A percentile compares a stretch with the other conserved stretches of the same genome.
phyloP scores from a whole-genome alignment of 1,140 invertebrate genomes.

The Cydia strobilella region DNA sequence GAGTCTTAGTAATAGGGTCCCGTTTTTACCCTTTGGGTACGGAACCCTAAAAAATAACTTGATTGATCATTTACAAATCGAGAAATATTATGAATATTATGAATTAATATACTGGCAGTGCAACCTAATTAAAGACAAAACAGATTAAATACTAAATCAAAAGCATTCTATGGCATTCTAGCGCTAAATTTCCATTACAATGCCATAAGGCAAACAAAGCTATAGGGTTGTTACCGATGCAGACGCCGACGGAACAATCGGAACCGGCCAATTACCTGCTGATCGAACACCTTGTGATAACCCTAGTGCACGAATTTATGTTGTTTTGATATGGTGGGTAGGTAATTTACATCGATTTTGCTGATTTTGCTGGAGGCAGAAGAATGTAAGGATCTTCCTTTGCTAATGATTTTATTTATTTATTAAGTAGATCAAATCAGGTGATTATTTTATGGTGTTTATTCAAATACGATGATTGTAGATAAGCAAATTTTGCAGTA shows the following conservation, averaged over 20 bases:
- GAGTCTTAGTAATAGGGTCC: too few species aligned
- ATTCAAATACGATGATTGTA: too few species aligned
- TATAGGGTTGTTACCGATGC: constrained; percentile 13
- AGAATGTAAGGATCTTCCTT: not conserved
- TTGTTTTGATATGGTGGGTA: not conserved
- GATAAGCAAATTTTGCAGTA: too few species aligned
- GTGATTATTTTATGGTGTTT: too few species aligned
- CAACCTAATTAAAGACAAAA: too few species aligned
- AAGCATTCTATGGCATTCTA: not conserved
- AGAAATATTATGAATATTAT: too few species aligned
- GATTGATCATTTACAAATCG: too few species aligned
- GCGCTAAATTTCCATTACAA: constrained; percentile 10
- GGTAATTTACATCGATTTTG: not conserved
- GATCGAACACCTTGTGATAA: constrained; percentile 10
- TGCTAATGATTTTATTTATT: not conserved
- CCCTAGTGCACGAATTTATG: not conserved
- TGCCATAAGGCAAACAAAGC: constrained; percentile 8
- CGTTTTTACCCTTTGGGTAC: too few species aligned
- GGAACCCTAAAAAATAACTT: too few species aligned
- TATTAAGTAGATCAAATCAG: not conserved
- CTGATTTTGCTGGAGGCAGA: not conserved
- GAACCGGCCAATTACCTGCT: constrained; percentile 13
- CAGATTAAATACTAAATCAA: too few species aligned
- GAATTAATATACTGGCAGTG: too few species aligned
- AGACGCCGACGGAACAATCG: constrained; percentile 6